phyloP scores from a whole-genome alignment of 2,888 invertebrate species.

The Ormyrus labotus region DNA sequence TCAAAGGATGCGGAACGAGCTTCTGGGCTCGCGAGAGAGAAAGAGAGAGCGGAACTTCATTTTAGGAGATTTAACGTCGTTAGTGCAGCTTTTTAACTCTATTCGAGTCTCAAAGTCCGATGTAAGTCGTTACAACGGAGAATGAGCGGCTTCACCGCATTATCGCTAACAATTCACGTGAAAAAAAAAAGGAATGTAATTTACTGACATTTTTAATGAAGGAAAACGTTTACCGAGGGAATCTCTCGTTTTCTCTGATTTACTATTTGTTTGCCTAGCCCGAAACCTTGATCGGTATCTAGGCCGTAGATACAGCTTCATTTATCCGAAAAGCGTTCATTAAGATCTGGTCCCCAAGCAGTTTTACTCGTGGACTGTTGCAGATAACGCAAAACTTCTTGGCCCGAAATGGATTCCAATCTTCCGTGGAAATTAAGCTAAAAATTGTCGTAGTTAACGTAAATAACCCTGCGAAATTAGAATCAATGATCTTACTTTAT shows the following conservation, averaged over 20 bases:
- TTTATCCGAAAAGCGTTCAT: slow-evolving; percentile 52
- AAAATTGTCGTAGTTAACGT: no score
- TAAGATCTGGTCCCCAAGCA: slow-evolving; percentile 39
- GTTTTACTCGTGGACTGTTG: slow-evolving; percentile 31
- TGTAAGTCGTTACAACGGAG: no score
- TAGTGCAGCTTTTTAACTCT: no score
- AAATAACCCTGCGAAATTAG: slow-evolving; percentile 18
- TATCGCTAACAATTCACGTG: no score
- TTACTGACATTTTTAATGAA: no score
- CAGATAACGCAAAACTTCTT: slow-evolving; percentile 37
- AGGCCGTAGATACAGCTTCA: slow-evolving; percentile 48
- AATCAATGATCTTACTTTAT: background rate
- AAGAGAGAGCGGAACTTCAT: no score
- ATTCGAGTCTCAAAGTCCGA: no score
- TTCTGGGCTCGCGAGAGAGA: background rate
- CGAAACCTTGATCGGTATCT: slow-evolving; percentile 46
- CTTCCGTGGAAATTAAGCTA: background rate
- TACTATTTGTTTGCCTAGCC: slow-evolving; percentile 4
- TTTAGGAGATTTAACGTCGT: no score
- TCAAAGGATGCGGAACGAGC: background rate
- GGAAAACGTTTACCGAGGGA: no score
- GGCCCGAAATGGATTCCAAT: slow-evolving; percentile 22
- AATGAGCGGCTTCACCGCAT: no score
- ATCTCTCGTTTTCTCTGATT: background rate
- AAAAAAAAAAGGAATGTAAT: no score